Base-by-base conservation (phyloP, 2,888 invertebrate genomes). In the Dusona sp. region DNA sequence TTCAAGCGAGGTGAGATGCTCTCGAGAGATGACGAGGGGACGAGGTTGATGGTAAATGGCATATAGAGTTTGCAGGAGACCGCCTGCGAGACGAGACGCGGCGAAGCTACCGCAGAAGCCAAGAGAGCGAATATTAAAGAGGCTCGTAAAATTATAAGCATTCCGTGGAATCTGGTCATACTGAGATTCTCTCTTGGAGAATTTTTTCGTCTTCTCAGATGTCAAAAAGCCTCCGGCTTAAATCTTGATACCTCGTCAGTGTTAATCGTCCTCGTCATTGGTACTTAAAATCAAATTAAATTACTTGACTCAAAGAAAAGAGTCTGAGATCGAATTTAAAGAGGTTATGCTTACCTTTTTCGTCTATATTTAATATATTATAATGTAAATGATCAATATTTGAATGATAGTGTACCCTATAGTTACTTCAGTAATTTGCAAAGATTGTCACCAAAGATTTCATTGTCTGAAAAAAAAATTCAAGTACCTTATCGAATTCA, bases 101-200 rank as follows among this genome's bases (percentile, higher is more conserved):
- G 51, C 42, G 78, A 65, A 84, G 88, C 87, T 84, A 90, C 91
- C 88, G 89, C 89, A 89, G 91, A 88, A 91, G 91, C 91, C 88
- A 25, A 74, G 42, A 88, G 70, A 90, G 85, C 90, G 90, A 90
- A 92, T 91, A 92, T 92, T 92, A 92, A 92, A 90, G 90, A 91
- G 91, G 88, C 91, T 89, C 90, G 90, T 91, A 92, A 92, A 93
- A 92, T 93, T 91, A 93, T 92, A 91, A 91, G 90, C 90, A 91
- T 92, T 92, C 91, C 90, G 85, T 85, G 89, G 90, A 90, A 92
- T 91, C 91, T 90, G 90, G 88, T 91, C 90, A 90, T 36, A 36
- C 51, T 85, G 91, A 65, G 45, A 64, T 86, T 72, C 73, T 25
- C 79, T 22, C n/a, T 11, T 38, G 13, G 22, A 13, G 57, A 25